phyloP scores from a whole-genome alignment of 2,888 invertebrate genomes.

The Epistrophella euchroma region DNA sequence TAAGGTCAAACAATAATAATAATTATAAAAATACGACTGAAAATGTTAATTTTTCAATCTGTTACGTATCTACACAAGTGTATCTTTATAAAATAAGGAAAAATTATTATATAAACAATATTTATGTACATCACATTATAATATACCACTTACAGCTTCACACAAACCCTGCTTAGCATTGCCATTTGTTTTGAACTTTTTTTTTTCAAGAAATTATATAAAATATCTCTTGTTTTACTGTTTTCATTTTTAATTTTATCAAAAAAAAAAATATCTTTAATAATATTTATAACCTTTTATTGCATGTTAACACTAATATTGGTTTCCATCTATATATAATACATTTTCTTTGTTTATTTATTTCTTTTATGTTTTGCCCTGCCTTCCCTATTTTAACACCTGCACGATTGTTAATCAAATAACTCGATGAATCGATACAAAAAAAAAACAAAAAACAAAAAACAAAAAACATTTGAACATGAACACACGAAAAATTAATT shows the following conservation, averaged over 20 bases:
- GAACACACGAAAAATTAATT: constrained; percentile 47
- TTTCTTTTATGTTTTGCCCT: constrained; percentile 79
- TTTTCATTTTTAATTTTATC: neutral
- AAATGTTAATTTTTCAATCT: neutral
- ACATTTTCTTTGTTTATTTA: constrained; percentile 82
- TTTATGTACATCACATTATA: neutral
- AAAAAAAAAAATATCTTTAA: neutral
- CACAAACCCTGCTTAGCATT: constrained; percentile 61
- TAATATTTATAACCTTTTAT: constrained; percentile 43
- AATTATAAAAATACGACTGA: too few relatives aligned
- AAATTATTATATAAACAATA: neutral
- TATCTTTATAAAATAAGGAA: neutral
- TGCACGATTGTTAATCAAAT: constrained; percentile 72
- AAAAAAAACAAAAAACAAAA: constrained; percentile 31
- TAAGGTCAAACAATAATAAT: too few relatives aligned
- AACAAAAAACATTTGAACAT: constrained; percentile 49
- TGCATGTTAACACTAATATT: constrained; percentile 79
- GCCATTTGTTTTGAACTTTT: constrained; percentile 47
- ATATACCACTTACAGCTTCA: constrained; percentile 2
- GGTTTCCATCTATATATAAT: constrained; percentile 79
- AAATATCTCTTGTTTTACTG: neutral
- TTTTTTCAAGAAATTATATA: constrained; percentile 8
- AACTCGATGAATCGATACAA: constrained; percentile 65
- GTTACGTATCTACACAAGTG: too few relatives aligned
- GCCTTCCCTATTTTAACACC: constrained; percentile 59